Percentiles rank a stretch among this genome's conserved stretches.
phyloP scores from a whole-genome alignment of 2,113 vertebrate genomes.

The Mormyrus lacerda region DNA sequence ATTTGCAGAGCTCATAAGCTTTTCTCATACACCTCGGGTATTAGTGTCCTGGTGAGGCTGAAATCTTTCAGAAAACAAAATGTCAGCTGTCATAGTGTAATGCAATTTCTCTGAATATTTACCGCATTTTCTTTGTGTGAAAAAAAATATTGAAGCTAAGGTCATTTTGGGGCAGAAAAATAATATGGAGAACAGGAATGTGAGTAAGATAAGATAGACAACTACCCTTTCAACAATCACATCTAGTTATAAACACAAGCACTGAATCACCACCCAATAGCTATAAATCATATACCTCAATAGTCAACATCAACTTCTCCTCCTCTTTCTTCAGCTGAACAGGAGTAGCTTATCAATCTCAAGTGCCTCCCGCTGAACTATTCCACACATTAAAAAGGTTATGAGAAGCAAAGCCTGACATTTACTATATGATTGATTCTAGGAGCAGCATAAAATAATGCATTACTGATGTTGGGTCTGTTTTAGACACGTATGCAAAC shows the following conservation, averaged over 20 bases:
- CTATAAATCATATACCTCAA: neutral
- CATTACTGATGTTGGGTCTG: neutral
- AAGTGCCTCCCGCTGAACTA: neutral
- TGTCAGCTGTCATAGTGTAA: neutral
- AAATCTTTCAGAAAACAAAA: neutral
- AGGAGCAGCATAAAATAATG: neutral
- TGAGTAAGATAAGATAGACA: neutral
- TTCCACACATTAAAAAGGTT: neutral
- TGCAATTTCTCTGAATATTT: neutral
- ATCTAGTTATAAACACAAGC: neutral
- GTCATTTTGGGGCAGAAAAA: neutral
- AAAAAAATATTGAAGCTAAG: neutral
- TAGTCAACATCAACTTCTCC: neutral
- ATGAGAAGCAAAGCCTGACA: neutral
- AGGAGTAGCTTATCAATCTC: neutral
- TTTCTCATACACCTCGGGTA: neutral
- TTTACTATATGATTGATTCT: neutral
- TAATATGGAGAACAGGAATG: neutral
- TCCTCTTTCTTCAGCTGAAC: neutral
- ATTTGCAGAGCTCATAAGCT: neutral
- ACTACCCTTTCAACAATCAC: neutral
- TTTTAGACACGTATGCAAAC: neutral
- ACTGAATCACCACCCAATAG: neutral
- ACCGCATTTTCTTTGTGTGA: neutral
- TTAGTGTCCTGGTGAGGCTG: neutral